Conservation (phyloP, 1,140 invertebrate species). For the Vanessa tameamea region DNA sequence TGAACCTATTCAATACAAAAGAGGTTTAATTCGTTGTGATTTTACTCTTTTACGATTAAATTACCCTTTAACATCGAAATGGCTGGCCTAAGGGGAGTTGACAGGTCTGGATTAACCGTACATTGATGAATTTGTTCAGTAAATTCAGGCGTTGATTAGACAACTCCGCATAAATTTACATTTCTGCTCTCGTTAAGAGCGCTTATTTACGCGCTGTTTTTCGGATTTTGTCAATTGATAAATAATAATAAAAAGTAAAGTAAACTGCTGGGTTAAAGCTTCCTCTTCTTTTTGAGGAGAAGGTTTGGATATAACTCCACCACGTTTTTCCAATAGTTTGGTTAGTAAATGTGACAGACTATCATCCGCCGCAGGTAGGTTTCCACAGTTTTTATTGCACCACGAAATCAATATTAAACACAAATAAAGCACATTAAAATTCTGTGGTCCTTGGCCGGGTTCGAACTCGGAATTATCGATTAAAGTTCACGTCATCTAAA, state of each 20-base stretch:
- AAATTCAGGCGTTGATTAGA: conserved; percentile 1
- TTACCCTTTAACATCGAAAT: conserved; percentile 8
- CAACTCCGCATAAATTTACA: not conserved
- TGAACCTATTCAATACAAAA: not conserved
- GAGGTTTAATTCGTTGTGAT: not conserved
- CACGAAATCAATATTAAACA: too few relatives aligned
- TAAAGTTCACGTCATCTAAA: too few relatives aligned
- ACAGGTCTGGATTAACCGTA: conserved; percentile 6
- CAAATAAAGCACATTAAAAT: too few relatives aligned
- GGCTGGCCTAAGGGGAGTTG: not conserved
- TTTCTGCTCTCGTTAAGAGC: not conserved
- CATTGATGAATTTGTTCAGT: conserved; percentile 8
- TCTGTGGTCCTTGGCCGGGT: too few relatives aligned
- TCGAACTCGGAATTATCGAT: too few relatives aligned
- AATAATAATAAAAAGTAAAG: too few relatives aligned
- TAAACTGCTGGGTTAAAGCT: not conserved
- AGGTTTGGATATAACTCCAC: too few relatives aligned
- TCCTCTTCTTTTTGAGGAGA: too few relatives aligned
- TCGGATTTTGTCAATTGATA: not conserved
- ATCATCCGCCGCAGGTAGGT: too few relatives aligned
- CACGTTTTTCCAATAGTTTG: too few relatives aligned
- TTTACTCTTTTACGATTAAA: conserved; percentile 11
- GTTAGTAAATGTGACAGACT: too few relatives aligned
- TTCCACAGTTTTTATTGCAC: too few relatives aligned
- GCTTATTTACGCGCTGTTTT: not conserved